phyloP scores from a whole-genome alignment of 1,140 invertebrate species.

The Patella vulgata region DNA sequence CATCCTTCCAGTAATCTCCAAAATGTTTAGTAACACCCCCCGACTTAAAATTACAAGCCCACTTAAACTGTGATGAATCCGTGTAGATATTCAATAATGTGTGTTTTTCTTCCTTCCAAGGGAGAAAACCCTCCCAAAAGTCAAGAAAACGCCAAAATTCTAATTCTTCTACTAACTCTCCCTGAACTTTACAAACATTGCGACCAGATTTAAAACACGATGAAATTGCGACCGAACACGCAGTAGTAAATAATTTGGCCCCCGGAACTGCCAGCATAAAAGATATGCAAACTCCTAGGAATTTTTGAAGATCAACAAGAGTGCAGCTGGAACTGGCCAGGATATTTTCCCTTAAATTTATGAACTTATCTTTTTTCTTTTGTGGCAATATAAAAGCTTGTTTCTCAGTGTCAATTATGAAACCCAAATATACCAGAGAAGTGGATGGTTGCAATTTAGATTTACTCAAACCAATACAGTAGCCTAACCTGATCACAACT shows the following conservation, averaged over 20 bases:
- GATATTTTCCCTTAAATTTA: not conserved
- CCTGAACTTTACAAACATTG: not conserved
- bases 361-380: not conserved
- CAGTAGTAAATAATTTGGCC: not conserved
- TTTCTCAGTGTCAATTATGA: conserved; percentile 6
- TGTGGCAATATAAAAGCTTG: not conserved
- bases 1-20: too few species aligned
- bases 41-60: too few species aligned
- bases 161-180: not conserved
- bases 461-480: conserved; percentile 6
- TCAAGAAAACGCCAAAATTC: conserved; percentile 5
- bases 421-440: not conserved
- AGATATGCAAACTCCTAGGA: not conserved
- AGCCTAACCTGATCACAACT: not conserved
- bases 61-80: not conserved
- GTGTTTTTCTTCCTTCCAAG: conserved; percentile 7
- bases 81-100: not conserved
- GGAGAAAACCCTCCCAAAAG: not conserved
- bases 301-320: conserved; percentile 1
- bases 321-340: not conserved
- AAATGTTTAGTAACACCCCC: too few species aligned
- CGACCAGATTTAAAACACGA: too few species aligned
- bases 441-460: not conserved
- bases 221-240: too few species aligned
- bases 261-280: conserved; percentile 6